These are phyloP conservation scores for Cliona cf. orientalis DNA, from an alignment of 37 sponge, comb jelly and placozoan genomes.

Conservation along the genomic window DNA sequence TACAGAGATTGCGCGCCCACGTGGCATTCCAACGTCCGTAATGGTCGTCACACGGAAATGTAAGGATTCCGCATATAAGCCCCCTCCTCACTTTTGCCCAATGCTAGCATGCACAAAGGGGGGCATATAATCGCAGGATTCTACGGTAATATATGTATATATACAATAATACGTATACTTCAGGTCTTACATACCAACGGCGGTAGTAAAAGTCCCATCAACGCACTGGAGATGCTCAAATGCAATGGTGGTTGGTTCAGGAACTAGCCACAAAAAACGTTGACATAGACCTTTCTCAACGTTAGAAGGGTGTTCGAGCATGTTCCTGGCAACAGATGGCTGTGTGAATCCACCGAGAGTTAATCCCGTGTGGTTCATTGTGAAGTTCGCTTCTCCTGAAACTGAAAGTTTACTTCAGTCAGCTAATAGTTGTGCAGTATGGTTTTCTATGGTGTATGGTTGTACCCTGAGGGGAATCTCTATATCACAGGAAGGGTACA, in stretches of 20 bases:
- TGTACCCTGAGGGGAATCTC: too few relatives aligned
- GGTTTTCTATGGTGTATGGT: too few relatives aligned
- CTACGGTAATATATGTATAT: too few relatives aligned
- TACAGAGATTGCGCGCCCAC: too few relatives aligned
- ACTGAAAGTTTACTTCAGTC: neutral
- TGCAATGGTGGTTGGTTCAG: neutral
- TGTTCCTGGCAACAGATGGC: conserved; percentile 1
- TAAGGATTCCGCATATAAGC: too few relatives aligned
- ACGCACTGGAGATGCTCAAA: neutral
- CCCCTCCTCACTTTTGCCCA: too few relatives aligned
- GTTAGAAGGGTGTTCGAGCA: neutral
- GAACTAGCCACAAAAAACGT: neutral
- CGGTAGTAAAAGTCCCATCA: neutral
- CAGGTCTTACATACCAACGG: neutral
- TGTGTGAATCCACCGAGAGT: conserved; percentile 32
- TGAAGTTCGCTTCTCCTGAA: conserved; percentile 32
- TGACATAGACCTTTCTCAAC: neutral
- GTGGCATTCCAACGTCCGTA: too few relatives aligned
- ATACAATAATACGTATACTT: neutral
- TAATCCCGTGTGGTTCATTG: conserved; percentile 9
- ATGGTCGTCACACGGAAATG: too few relatives aligned
- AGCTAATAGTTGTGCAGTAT: too few relatives aligned
- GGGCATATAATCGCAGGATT: too few relatives aligned
- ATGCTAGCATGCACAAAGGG: too few relatives aligned
- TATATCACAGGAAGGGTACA: too few relatives aligned